phyloP scores from a whole-genome alignment of 1,140 invertebrate genomes.

The Drosophila biarmipes region DNA sequence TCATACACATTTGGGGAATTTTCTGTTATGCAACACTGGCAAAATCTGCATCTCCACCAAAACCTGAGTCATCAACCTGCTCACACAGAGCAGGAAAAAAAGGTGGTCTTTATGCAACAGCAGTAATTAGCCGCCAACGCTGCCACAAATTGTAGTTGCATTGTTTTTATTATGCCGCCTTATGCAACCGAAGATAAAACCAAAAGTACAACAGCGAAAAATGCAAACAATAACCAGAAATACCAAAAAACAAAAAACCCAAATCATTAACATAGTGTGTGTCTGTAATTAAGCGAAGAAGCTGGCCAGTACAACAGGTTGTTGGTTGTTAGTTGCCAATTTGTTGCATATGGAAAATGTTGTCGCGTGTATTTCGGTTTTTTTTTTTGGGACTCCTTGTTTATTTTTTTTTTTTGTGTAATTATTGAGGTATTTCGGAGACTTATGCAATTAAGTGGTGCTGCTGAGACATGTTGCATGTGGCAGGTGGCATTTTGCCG shows the following conservation, averaged over 20 bases:
- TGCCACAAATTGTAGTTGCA: constrained; percentile 60
- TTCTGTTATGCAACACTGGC: not conserved
- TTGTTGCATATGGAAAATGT: constrained; percentile 43
- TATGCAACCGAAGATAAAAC: constrained; percentile 54
- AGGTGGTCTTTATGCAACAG: constrained; percentile 44
- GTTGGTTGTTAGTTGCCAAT: constrained; percentile 27
- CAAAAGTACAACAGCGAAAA: constrained; percentile 31
- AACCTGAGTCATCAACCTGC: constrained; percentile 14
- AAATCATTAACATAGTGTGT: constrained; percentile 67
- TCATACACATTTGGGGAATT: not conserved
- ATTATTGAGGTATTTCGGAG: constrained; percentile 60
- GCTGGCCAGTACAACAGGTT: constrained; percentile 64
- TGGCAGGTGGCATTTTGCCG: constrained; percentile 26
- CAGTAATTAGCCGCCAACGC: constrained; percentile 58
- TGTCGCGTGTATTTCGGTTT: constrained; percentile 21
- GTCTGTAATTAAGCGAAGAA: constrained; percentile 64
- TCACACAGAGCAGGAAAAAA: not conserved
- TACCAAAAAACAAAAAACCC: constrained; percentile 31
- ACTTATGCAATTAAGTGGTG: constrained; percentile 72
- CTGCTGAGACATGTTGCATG: constrained; percentile 58
- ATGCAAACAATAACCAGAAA: constrained; percentile 78
- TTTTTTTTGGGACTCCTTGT: not conserved
- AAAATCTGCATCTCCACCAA: not conserved
- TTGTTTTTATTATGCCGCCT: constrained; percentile 56
- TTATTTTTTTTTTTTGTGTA: constrained; percentile 30